Percentiles rank a stretch among this genome's conserved stretches.
These are phyloP conservation scores for Halcyon badia DNA, from an alignment of 2,797 vertebrate genomes.

Conservation along the genomic window DNA sequence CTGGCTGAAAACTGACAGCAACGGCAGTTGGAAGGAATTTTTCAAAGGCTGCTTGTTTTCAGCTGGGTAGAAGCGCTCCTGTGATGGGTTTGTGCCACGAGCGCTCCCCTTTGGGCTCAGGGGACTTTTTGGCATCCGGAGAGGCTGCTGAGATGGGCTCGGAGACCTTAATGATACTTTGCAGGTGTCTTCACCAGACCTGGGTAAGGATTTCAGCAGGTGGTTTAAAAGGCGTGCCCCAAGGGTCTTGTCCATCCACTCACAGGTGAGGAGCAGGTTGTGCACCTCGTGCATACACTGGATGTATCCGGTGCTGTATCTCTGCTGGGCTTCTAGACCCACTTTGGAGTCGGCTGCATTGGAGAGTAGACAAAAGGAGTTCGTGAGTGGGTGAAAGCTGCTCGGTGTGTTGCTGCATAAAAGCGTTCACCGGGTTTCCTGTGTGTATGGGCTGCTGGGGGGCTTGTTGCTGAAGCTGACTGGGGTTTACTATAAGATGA, in stretches of 20 bases:
- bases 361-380: neutral
- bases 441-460: neutral
- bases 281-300: slow-evolving; percentile 94
- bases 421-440: neutral
- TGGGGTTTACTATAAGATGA: neutral
- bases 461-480: fast-evolving
- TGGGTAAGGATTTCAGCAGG: slow-evolving; percentile 88
- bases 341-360: slow-evolving; percentile 76
- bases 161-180: neutral
- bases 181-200: slow-evolving; percentile 76
- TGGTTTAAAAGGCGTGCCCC: slow-evolving; percentile 89
- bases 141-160: slow-evolving; percentile 34
- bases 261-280: slow-evolving; percentile 90
- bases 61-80: neutral
- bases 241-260: slow-evolving; percentile 93
- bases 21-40: slow-evolving; percentile 31
- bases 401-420: fast-evolving
- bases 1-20: neutral
- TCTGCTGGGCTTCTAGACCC: slow-evolving; percentile 88
- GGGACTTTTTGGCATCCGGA: neutral
- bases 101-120: neutral
- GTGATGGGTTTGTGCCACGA: neutral
- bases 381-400: neutral
- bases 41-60: slow-evolving; percentile 63
- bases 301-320: slow-evolving; percentile 92